phyloP scores from a whole-genome alignment of 53 echinoderm and acorn worm species.

The Luidia sarsii region DNA sequence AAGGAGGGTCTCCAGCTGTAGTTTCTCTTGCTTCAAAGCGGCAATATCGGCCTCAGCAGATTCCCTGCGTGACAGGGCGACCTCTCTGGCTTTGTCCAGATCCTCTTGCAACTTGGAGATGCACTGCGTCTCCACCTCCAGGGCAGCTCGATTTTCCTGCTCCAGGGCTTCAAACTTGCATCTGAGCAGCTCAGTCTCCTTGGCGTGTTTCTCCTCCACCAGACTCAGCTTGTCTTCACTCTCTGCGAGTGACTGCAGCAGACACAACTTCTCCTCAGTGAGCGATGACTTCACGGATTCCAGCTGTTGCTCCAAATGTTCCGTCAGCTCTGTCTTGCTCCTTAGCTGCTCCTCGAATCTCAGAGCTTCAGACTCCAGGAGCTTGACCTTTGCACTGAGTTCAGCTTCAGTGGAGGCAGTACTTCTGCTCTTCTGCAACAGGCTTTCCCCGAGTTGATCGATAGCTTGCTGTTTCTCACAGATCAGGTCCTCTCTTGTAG shows the following conservation, averaged over 20 bases:
- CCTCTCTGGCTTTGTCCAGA: slow-evolving; percentile 17
- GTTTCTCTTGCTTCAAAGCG: slow-evolving; percentile 28
- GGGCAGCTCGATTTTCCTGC: slow-evolving; percentile 41
- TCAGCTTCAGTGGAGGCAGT: background rate
- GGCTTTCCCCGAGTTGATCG: background rate
- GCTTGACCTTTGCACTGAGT: slow-evolving; percentile 1
- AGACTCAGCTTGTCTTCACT: slow-evolving; percentile 46
- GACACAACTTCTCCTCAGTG: slow-evolving; percentile 21
- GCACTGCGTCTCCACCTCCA: slow-evolving; percentile 27
- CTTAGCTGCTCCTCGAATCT: background rate
- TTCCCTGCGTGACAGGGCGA: background rate
- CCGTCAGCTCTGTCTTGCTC: slow-evolving; percentile 5
- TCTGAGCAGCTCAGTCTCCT: slow-evolving; percentile 42
- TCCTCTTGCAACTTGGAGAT: slow-evolving; percentile 16
- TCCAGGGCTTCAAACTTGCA: slow-evolving; percentile 38
- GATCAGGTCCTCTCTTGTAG: slow-evolving; percentile 25
- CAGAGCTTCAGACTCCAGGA: background rate
- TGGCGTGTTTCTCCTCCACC: slow-evolving; percentile 12
- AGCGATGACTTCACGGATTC: slow-evolving; percentile 39
- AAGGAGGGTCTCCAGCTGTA: slow-evolving; percentile 56
- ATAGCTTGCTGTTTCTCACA: slow-evolving; percentile 4
- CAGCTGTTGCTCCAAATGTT: slow-evolving; percentile 58
- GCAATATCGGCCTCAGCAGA: slow-evolving; percentile 34
- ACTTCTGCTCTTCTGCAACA: background rate
- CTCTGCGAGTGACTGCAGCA: slow-evolving; percentile 36